phyloP scores from a whole-genome alignment of 1,140 invertebrate genomes.

The Delia radicum region DNA sequence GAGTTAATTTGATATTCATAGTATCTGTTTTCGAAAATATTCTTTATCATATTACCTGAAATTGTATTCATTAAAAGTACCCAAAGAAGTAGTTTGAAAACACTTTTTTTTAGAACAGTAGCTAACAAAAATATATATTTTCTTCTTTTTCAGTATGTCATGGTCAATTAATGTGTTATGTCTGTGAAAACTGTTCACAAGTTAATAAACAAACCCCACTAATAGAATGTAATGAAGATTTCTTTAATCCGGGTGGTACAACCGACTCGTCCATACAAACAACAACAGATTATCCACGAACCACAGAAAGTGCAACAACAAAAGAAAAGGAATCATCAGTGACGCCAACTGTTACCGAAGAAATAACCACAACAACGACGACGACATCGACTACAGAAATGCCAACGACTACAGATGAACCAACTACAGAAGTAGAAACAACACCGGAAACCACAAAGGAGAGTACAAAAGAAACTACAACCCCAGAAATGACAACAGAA shows the following conservation, averaged over 20 bases:
- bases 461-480: slow-evolving; percentile 29
- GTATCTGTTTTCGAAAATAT: too few species aligned
- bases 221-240: slow-evolving; percentile 42
- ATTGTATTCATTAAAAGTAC: too few species aligned
- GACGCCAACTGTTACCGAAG: slow-evolving; percentile 26
- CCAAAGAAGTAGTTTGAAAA: too few species aligned
- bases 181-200: slow-evolving; percentile 43
- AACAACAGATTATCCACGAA: slow-evolving; percentile 25
- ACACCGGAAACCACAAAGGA: not conserved
- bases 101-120: too few species aligned
- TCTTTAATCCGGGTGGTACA: slow-evolving; percentile 37
- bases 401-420: not conserved
- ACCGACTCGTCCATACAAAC: slow-evolving; percentile 34
- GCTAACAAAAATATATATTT: not conserved
- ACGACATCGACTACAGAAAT: slow-evolving; percentile 2
- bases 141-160: not conserved
- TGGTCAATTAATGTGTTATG: slow-evolving; percentile 45
- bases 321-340: slow-evolving; percentile 27
- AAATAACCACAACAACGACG: slow-evolving; percentile 16
- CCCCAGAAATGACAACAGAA: not conserved
- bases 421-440: not conserved
- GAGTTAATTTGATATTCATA: too few species aligned
- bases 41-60: too few species aligned
- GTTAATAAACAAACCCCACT: slow-evolving; percentile 36
- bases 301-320: slow-evolving; percentile 35